Percentiles rank a stretch among this genome's conserved stretches.
These are phyloP conservation scores for Chloroclysta siterata DNA, from an alignment of 2,888 invertebrate genomes.

Conservation along the genomic window DNA sequence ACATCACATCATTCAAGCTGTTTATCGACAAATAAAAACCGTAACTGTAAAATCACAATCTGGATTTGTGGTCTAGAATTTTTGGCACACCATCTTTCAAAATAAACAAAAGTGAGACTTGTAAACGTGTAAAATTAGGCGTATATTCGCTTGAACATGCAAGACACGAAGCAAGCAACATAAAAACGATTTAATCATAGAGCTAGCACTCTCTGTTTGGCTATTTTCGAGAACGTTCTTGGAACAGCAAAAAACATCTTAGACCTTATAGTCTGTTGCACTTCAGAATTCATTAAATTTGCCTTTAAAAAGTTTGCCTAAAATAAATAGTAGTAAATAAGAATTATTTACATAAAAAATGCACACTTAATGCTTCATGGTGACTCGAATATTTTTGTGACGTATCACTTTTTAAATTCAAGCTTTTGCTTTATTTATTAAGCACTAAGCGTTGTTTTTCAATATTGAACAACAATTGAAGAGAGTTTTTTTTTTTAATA, in stretches of 20 bases:
- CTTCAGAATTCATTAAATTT: neutral
- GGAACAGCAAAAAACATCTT: constrained; percentile 46
- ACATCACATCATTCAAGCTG: constrained; percentile 22
- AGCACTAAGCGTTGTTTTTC: too few relatives aligned
- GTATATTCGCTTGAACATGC: constrained; percentile 23
- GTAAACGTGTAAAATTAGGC: constrained; percentile 16
- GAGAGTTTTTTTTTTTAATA: too few relatives aligned
- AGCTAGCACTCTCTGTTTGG: constrained; percentile 45
- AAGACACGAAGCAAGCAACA: constrained; percentile 27
- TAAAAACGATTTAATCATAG: constrained; percentile 73
- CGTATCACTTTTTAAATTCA: too few relatives aligned
- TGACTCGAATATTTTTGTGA: too few relatives aligned
- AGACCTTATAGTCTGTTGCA: constrained; percentile 6
- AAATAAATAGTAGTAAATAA: too few relatives aligned
- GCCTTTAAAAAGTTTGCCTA: too few relatives aligned
- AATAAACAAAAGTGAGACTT: constrained; percentile 18
- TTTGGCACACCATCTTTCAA: constrained; percentile 9
- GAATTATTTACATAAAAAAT: too few relatives aligned
- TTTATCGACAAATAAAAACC: constrained; percentile 28
- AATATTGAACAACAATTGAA: too few relatives aligned
- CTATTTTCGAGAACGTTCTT: constrained; percentile 48
- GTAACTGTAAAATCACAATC: constrained; percentile 38
- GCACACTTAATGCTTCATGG: too few relatives aligned
- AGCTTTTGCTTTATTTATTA: too few relatives aligned
- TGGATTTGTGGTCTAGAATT: constrained; percentile 24